Base-by-base conservation (phyloP, 2,113 vertebrate species). In the Tor tambroides region DNA sequence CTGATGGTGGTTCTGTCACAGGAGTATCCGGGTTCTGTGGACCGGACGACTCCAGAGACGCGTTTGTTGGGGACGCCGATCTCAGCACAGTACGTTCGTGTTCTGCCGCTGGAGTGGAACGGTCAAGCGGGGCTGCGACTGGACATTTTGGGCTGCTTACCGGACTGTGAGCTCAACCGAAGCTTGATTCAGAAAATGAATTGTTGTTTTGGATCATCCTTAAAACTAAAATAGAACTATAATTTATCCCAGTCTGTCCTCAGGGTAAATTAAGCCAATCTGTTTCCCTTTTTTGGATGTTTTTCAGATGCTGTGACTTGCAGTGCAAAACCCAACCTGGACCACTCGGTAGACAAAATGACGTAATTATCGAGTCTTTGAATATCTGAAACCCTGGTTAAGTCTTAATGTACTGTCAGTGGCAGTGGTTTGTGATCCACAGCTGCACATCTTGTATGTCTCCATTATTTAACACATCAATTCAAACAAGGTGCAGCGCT, bases 141-240 rank as follows among this genome's bases (percentile, higher is more conserved):
- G 14, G 95, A 96, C 0, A 69, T 95, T 23, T 88, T 95, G 32
- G 95, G 95, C n/a, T 96, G 95, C 90, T 87, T 86, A 0, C 94
- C 95, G 0, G 91, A 94, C 91, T 95, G 95, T 96, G 90, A 84
- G 83, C 15, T n/a, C 19, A 75, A 35, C 30, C 1, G 7, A 35
- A 71, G 67, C 28, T 72, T 41, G 35, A 32, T 21, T 21, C 30
- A 4, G 3, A 19, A 38, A 17, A 41, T 12, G 0, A 11, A 8
- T 19, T 69, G 28, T 30, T 67, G 12, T 30, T 61, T 10, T 61
- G 59, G 59, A 10, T 67, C 67, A 28, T 67, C 30, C 8, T 71
- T 38, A 23, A 72, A 72, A 41, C 32, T 72, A 21, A 41, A 72
- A 38, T 38, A 11, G 9, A 72, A 23, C 32, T 38, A 21, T 10